phyloP scores from a whole-genome alignment of 2,888 invertebrate species.

The Boloria selene region DNA sequence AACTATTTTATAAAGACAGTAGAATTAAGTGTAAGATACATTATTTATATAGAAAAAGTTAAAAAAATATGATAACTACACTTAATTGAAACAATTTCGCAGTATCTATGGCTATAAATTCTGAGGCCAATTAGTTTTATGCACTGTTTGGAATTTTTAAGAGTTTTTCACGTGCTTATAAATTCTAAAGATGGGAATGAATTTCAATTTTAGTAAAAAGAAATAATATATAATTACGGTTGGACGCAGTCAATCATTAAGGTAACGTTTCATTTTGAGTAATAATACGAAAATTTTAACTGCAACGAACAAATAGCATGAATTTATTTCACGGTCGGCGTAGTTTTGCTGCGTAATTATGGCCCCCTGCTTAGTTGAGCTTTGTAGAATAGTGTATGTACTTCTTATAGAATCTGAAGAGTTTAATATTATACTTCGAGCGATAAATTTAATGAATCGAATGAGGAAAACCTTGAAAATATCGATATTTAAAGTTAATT shows the following conservation, averaged over 20 bases:
- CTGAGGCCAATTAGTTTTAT: conserved; percentile 35
- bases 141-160: conserved; percentile 30
- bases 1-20: conserved; percentile 21
- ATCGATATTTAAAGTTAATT: conserved; percentile 18
- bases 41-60: conserved; percentile 21
- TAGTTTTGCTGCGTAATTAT: conserved; percentile 61
- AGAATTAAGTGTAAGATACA: conserved; percentile 23
- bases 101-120: conserved; percentile 37
- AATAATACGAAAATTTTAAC: conserved; percentile 47
- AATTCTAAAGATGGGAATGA: conserved; percentile 28
- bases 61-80: conserved; percentile 30
- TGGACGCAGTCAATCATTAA: conserved; percentile 38
- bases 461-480: conserved; percentile 19
- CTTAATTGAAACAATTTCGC: conserved; percentile 37
- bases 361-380: conserved; percentile 37
- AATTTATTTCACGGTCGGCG: conserved; percentile 65
- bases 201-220: conserved; percentile 30
- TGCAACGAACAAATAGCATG: conserved; percentile 45
- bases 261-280: conserved; percentile 40
- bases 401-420: conserved; percentile 15
- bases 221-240: conserved; percentile 34
- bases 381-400: conserved; percentile 30
- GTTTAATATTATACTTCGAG: neutral
- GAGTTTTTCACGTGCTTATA: conserved; percentile 27
- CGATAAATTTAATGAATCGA: neutral